Conservation (phyloP, 2,888 invertebrate genomes). For the Caenorhabditis auriculariae region DNA sequence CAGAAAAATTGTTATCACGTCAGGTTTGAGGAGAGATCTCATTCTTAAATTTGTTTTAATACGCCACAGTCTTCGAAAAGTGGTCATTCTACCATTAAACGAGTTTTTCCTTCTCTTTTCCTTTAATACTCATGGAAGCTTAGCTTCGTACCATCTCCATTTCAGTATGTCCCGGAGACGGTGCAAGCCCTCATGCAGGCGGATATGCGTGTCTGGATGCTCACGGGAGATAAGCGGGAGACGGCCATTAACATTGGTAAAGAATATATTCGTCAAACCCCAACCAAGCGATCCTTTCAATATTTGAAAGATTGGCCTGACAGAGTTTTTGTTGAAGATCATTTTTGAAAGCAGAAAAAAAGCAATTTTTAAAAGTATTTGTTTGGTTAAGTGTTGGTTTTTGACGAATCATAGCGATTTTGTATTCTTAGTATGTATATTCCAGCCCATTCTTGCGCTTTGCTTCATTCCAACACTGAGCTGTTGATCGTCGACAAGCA, state of each 20-base stretch:
- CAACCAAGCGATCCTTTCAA: neutral
- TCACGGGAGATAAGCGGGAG: conserved; percentile 99
- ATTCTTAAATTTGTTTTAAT: too few species aligned
- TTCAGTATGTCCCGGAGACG: conserved; percentile 82
- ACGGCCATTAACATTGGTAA: conserved; percentile 93
- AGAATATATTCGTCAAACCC: neutral
- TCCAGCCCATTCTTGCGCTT: conserved; percentile 58
- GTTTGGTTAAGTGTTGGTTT: too few species aligned
- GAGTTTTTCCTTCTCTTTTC: neutral
- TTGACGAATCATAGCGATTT: too few species aligned
- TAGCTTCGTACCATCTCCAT: too few species aligned
- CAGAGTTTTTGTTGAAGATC: too few species aligned
- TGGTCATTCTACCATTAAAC: neutral
- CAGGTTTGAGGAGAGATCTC: too few species aligned
- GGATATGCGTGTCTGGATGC: conserved; percentile 91
- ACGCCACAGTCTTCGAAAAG: neutral
- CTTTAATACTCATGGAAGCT: neutral
- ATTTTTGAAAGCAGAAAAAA: too few species aligned
- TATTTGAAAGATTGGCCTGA: too few species aligned
- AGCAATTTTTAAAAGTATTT: too few species aligned
- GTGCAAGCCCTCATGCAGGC: conserved; percentile 88
- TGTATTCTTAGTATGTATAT: too few species aligned
- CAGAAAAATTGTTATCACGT: too few species aligned
- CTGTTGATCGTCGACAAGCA: conserved; percentile 55
- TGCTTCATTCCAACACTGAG: conserved; percentile 40